Conservation (phyloP, 2,797 vertebrate genomes). For the Antrozous pallidus region DNA sequence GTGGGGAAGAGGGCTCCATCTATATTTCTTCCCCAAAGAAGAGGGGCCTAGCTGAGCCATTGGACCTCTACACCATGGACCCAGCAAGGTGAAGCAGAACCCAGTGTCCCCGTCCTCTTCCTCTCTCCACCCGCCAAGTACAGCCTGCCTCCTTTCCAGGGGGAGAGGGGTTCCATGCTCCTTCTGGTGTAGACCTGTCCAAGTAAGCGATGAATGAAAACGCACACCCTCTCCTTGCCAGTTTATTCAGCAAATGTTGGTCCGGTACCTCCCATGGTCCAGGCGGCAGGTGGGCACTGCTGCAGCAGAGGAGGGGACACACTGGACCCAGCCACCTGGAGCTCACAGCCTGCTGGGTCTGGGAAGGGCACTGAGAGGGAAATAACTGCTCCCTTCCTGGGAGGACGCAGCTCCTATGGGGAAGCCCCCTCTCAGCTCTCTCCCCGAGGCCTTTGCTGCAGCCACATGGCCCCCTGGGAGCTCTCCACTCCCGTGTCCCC, state of each 20-base stretch:
- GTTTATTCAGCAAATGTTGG: background rate
- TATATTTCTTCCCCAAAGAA: background rate
- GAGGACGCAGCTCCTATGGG: background rate
- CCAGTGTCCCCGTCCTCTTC: background rate
- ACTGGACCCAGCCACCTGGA: background rate
- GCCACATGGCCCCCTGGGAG: accelerated
- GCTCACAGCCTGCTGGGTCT: background rate
- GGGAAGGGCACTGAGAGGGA: background rate
- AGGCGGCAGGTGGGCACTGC: background rate
- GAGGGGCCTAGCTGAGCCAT: background rate
- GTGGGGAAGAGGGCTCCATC: background rate
- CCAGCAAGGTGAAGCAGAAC: background rate
- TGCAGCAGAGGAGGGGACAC: background rate
- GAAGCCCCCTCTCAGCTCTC: background rate
- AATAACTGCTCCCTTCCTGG: background rate
- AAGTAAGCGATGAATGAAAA: background rate
- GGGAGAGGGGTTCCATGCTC: too few species aligned
- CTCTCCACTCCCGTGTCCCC: background rate
- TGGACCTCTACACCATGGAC: background rate
- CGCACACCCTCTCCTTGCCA: background rate
- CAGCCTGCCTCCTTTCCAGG: background rate
- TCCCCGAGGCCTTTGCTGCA: background rate
- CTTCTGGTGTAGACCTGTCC: background rate
- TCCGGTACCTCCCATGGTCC: accelerated
- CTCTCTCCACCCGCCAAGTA: background rate